Percentiles rank a stretch among this genome's conserved stretches.
These are phyloP conservation scores for Drosophila meridiana DNA, from an alignment of 2,888 invertebrate species.

Conservation along the genomic window DNA sequence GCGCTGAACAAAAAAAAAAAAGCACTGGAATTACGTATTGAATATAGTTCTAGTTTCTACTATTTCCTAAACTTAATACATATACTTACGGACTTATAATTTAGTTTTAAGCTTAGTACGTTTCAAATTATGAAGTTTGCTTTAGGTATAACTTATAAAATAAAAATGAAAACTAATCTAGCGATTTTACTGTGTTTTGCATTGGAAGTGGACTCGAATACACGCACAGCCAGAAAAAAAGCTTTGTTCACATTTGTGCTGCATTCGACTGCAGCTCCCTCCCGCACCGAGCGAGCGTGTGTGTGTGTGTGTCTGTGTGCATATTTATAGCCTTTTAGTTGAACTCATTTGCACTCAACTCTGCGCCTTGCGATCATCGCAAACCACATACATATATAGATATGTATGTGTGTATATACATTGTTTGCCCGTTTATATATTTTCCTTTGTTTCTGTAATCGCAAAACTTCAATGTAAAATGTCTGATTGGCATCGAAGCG, in stretches of 20 bases:
- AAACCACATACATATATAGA: constrained; percentile 14
- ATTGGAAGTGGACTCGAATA: constrained; percentile 21
- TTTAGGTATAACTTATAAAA: constrained; percentile 54
- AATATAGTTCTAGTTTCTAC: constrained; percentile 50
- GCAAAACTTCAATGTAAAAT: constrained; percentile 28
- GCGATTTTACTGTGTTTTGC: constrained; percentile 18
- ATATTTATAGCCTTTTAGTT: constrained; percentile 75
- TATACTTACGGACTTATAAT: constrained; percentile 71
- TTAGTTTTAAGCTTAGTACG: constrained; percentile 65
- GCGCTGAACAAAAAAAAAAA: constrained; percentile 31
- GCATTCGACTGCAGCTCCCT: constrained; percentile 7
- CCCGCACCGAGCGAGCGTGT: constrained; percentile 17
- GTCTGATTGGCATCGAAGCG: constrained; percentile 13
- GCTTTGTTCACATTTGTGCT: constrained; percentile 32
- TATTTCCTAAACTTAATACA: constrained; percentile 66
- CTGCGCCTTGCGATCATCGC: constrained; percentile 29
- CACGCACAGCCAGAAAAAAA: constrained; percentile 6
- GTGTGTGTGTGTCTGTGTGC: constrained; percentile 14
- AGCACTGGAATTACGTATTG: constrained; percentile 47
- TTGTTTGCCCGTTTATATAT: neutral
- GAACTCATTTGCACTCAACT: constrained; percentile 76
- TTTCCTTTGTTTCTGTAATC: constrained; percentile 60
- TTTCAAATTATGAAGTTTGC: constrained; percentile 74
- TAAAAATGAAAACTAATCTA: constrained; percentile 41
- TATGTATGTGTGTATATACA: neutral